Evolutionary conservation across 64 coral and sea anemone species (phyloP).

Genomic region (Acropora yongei): DNA sequence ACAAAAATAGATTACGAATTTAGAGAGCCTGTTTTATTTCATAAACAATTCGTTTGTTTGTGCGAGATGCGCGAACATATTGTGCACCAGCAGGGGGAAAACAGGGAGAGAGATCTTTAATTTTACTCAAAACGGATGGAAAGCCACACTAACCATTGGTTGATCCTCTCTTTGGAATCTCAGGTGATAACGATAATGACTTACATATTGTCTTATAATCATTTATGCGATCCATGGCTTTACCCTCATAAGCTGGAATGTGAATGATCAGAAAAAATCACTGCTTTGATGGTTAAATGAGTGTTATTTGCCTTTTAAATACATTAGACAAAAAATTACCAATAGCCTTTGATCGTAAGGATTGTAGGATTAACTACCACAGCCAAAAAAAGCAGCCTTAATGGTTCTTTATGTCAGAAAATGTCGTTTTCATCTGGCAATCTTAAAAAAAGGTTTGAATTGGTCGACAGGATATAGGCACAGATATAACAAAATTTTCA

Average conservation of each 20-base stretch:
- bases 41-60: too few relatives aligned
- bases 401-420: too few relatives aligned
- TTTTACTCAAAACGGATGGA: not conserved
- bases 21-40: too few relatives aligned
- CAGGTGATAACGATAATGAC: constrained; percentile 71
- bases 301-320: not conserved
- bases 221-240: constrained; percentile 81
- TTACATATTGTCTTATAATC: constrained; percentile 91
- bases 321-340: not conserved
- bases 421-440: too few relatives aligned
- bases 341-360: not conserved
- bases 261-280: too few relatives aligned
- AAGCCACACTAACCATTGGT: not conserved
- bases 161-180: constrained; percentile 9
- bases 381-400: too few relatives aligned
- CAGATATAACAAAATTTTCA: too few relatives aligned
- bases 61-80: not conserved
- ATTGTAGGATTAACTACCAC: not conserved
- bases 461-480: too few relatives aligned
- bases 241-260: constrained; percentile 82
- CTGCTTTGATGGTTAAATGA: too few relatives aligned
- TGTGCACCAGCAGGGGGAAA: not conserved
- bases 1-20: too few relatives aligned
- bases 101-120: not conserved
- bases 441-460: too few relatives aligned